Conservation (phyloP, 2,888 invertebrate species). For the Metellina segmentata region DNA sequence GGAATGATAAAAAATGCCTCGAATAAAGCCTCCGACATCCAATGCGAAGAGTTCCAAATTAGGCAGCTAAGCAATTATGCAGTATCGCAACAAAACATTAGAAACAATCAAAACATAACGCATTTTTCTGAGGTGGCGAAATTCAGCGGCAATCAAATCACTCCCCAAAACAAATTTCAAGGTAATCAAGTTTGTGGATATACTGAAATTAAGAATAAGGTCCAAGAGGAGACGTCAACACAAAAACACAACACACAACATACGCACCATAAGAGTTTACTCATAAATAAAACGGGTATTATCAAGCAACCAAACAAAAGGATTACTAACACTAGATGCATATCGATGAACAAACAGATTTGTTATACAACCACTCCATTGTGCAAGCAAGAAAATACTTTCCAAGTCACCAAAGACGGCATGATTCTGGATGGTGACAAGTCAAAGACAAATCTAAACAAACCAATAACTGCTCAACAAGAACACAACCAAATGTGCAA, state of each 20-base stretch:
- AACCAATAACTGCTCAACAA: not conserved
- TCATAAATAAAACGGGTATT: constrained; percentile 10
- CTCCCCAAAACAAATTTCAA: not conserved
- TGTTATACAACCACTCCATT: not conserved
- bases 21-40: not conserved
- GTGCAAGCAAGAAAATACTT: not conserved
- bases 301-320: constrained; percentile 23
- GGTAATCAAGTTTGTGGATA: too few relatives aligned
- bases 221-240: not conserved
- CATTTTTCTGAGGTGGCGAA: constrained; percentile 8
- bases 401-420: not conserved
- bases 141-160: constrained; percentile 5
- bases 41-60: constrained; percentile 15
- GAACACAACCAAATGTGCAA: not conserved
- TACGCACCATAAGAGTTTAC: constrained; percentile 24
- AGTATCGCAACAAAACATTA: not conserved
- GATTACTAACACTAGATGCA: not conserved
- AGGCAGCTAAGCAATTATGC: constrained; percentile 1
- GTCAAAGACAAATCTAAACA: not conserved
- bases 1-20: constrained; percentile 6
- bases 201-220: not conserved
- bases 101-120: constrained; percentile 14
- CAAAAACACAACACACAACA: not conserved
- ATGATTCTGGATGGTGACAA: not conserved
- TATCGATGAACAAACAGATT: not conserved